A percentile compares a stretch with the other conserved stretches of the same genome.
Evolutionary conservation across 2,113 vertebrate species (phyloP).

Genomic region (Myocastor coypus): DNA sequence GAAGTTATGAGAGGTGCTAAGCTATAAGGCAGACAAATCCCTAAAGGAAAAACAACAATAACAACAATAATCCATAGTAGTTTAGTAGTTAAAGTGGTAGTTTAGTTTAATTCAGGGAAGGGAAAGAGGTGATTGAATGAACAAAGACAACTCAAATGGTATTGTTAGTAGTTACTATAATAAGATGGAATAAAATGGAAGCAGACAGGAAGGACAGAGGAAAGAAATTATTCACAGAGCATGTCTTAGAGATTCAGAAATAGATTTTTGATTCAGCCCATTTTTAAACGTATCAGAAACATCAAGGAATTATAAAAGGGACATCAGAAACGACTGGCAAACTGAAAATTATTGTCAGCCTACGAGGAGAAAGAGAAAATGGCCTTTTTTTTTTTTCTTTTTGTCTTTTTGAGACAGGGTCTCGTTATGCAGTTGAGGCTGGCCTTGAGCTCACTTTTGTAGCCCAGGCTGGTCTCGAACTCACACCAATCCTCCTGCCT

Average conservation of each 20-base stretch:
- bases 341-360: conserved; percentile 43
- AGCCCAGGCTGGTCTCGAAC: too few species aligned
- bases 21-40: conserved; percentile 59
- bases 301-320: conserved; percentile 65
- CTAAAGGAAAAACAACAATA: conserved; percentile 36
- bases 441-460: too few species aligned
- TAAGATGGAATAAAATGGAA: conserved; percentile 62
- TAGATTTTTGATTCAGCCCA: conserved; percentile 44
- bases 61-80: not conserved
- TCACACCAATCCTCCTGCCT: too few species aligned
- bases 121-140: conserved; percentile 51
- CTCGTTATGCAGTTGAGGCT: too few species aligned
- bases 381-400: too few species aligned
- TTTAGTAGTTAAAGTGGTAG: conserved; percentile 30
- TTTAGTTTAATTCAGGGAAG: conserved; percentile 52
- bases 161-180: conserved; percentile 72
- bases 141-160: conserved; percentile 30
- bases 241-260: conserved; percentile 64
- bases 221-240: conserved; percentile 57
- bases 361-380: not conserved
- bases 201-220: conserved; percentile 42
- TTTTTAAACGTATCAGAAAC: conserved; percentile 34
- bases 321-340: not conserved
- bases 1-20: conserved; percentile 11
- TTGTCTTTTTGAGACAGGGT: too few species aligned